phyloP scores from a whole-genome alignment of 92 coral and sea anemone species.

The Phenganax subtilis region DNA sequence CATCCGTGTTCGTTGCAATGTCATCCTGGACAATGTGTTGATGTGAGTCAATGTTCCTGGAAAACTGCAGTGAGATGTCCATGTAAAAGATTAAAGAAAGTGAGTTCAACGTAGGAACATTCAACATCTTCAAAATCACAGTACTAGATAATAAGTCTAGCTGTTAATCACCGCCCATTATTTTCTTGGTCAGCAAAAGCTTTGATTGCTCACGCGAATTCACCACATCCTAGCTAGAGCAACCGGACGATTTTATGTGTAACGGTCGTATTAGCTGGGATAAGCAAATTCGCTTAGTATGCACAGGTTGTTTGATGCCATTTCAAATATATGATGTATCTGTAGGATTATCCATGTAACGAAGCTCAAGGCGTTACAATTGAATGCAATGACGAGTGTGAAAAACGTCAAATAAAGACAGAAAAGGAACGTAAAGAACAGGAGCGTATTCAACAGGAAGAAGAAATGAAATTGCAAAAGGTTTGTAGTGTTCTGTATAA shows the following conservation, averaged over 20 bases:
- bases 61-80: constrained; percentile 76
- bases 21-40: constrained; percentile 76
- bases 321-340: not conserved
- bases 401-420: constrained; percentile 38
- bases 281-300: too few relatives aligned
- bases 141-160: not conserved
- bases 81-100: constrained; percentile 80
- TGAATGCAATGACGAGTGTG: constrained; percentile 78
- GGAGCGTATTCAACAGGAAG: constrained; percentile 58
- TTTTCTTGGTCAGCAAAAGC: too few relatives aligned
- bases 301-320: not conserved
- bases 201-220: too few relatives aligned
- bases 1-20: constrained; percentile 80
- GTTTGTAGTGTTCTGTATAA: constrained; percentile 31
- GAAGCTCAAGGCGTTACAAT: constrained; percentile 57
- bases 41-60: constrained; percentile 60
- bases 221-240: too few relatives aligned
- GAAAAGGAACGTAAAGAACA: constrained; percentile 58
- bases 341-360: constrained; percentile 77
- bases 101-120: constrained; percentile 31
- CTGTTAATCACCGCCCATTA: too few relatives aligned
- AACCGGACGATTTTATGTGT: too few relatives aligned
- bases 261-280: too few relatives aligned
- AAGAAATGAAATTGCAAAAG: constrained; percentile 70
- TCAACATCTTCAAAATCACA: not conserved